Conservation (phyloP, 2,888 invertebrate genomes). For the Coronaproctus castanopsis region DNA sequence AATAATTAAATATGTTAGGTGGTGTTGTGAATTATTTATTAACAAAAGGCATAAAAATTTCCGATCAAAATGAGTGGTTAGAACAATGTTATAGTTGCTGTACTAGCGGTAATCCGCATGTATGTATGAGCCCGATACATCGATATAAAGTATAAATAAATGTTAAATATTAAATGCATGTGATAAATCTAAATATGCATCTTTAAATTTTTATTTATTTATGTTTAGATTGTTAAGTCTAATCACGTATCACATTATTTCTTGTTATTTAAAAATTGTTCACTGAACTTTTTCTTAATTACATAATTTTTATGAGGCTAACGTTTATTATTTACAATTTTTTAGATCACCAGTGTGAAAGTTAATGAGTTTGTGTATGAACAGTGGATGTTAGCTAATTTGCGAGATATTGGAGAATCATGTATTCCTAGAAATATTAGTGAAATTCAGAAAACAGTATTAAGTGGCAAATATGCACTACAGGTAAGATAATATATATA, state of each 20-base stretch:
- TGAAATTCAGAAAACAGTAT: not conserved
- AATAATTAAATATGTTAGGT: not conserved
- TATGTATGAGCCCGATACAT: no score
- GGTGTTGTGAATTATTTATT: constrained; percentile 1
- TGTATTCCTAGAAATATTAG: constrained; percentile 17
- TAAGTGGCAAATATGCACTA: not conserved
- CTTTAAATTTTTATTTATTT: no score
- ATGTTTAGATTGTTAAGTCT: no score
- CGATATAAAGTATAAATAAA: no score
- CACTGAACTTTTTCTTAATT: no score
- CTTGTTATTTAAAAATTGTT: no score
- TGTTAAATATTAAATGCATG: no score
- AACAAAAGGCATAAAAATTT: constrained; percentile 11
- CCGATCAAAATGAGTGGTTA: constrained; percentile 15
- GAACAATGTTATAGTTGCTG: constrained; percentile 14
- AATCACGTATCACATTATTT: no score
- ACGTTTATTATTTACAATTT: no score
- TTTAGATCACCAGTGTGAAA: constrained; percentile 1
- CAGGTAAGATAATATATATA: not conserved
- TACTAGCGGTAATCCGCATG: constrained; percentile 10
- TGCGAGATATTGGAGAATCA: constrained; percentile 18
- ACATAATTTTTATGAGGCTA: no score
- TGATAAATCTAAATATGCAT: no score
- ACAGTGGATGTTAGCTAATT: constrained; percentile 21
- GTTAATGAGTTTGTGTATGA: constrained; percentile 17